These are phyloP conservation scores for Parus major DNA, from an alignment of 2,113 vertebrate genomes.

Conservation along the genomic window DNA sequence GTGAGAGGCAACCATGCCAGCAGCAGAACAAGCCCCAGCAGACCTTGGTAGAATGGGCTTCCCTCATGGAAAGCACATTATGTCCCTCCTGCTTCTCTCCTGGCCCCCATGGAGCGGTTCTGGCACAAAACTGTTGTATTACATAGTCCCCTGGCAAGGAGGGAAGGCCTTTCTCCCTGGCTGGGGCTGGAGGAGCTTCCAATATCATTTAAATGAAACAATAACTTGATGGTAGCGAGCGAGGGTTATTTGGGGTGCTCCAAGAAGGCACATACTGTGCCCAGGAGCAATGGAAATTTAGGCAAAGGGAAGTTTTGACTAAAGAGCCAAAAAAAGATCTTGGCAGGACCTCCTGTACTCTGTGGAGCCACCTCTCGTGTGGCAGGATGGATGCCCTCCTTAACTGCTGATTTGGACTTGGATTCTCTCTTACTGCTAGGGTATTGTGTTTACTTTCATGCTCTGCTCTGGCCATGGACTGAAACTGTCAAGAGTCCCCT, in stretches of 20 bases:
- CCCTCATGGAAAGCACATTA: conserved; percentile 26
- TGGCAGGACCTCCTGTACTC: conserved; percentile 45
- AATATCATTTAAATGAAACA: conserved; percentile 35
- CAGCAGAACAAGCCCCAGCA: conserved; percentile 11
- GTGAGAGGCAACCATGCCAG: conserved; percentile 42
- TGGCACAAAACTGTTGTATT: conserved; percentile 14
- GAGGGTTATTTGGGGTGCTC: conserved; percentile 44
- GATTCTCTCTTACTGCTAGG: not conserved
- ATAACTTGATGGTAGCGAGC: conserved; percentile 19
- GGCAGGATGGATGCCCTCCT: conserved; percentile 3
- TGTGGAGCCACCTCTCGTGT: not conserved
- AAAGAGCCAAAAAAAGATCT: conserved; percentile 38
- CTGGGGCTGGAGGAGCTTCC: conserved; percentile 38
- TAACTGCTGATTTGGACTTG: not conserved
- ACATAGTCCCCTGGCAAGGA: conserved; percentile 31
- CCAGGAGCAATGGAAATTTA: conserved; percentile 50
- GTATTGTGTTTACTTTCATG: not conserved
- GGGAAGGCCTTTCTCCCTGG: conserved; percentile 18
- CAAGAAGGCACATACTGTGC: conserved; percentile 45
- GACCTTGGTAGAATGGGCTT: conserved; percentile 18
- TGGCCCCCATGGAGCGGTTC: not conserved
- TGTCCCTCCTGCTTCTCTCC: conserved; percentile 17
- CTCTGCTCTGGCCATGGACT: not conserved
- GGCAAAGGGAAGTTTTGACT: conserved; percentile 61
- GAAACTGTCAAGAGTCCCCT: not conserved